These are phyloP conservation scores for Megaceryle maxima DNA, from an alignment of 2,113 vertebrate species.

Conservation along the genomic window DNA sequence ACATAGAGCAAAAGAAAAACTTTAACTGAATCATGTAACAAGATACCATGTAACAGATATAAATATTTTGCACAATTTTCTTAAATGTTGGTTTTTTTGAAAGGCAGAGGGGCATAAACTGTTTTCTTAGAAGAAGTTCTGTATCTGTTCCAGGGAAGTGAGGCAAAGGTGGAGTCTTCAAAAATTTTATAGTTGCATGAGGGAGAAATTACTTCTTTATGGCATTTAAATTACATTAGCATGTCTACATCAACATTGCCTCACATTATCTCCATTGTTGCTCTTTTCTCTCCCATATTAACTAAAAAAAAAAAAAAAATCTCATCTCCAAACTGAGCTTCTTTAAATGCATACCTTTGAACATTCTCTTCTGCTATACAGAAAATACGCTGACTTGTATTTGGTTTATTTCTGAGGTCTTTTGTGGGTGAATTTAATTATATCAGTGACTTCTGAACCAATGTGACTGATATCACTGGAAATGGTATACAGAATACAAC, in stretches of 20 bases:
- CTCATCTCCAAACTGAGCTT: slow-evolving; percentile 7
- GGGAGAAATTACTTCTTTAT: not conserved
- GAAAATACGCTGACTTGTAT: not conserved
- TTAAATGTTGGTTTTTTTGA: not conserved
- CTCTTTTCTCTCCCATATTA: slow-evolving; percentile 3
- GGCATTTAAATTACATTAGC: slow-evolving; percentile 16
- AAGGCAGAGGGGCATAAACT: not conserved
- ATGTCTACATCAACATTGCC: not conserved
- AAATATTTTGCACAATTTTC: slow-evolving; percentile 34
- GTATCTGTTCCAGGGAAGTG: not conserved
- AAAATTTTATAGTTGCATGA: not conserved
- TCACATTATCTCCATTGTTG: not conserved
- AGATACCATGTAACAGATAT: not conserved
- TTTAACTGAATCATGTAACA: not conserved
- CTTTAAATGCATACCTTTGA: not conserved
- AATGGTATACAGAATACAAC: not conserved
- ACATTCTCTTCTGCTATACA: not conserved
- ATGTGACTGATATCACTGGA: not conserved
- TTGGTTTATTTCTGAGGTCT: not conserved
- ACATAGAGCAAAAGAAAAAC: slow-evolving; percentile 7
- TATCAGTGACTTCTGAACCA: not conserved
- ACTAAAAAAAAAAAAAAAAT: not conserved
- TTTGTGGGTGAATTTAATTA: not conserved
- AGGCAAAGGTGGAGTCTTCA: not conserved
- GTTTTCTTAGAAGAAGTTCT: slow-evolving; percentile 6